Base-by-base conservation (phyloP, 2,888 invertebrate species). In the Allacma fusca region DNA sequence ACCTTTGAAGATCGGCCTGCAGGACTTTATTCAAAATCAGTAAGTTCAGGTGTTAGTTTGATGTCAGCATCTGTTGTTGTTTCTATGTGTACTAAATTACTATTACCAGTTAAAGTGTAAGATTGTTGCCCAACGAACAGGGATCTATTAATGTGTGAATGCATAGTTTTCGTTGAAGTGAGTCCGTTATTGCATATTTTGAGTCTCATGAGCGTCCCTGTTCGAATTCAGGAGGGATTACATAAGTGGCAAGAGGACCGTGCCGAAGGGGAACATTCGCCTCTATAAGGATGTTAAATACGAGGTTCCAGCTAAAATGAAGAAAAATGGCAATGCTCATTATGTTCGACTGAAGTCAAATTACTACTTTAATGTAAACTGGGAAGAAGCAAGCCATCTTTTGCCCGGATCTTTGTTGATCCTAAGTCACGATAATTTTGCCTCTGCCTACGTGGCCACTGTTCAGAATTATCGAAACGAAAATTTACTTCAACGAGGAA, bases 371-470 rank as follows among this genome's bases (percentile, higher is more conserved):
- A 82, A 82, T 84, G 84, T 88, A 67, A 85, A 88, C 44, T 89
- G 89, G 88, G 87, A 88, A 78, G 85, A 86, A 50, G 87, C 88
- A 0, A 91, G 91, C 83, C 87, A 91, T 78, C 89, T 93, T 28
- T 90, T 93, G 88, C 91, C 88, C 85, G 94, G 94, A 0, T 91
- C 93, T 0, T 87, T 95, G 23, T 86, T 95, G 0, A 90, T 92
- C 77, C 91, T 96, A 69, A 92, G 93, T 0, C 87, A 87, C 34
- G 90, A 92, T 85, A 88, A 91, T 76, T 95, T 95, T 86, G 86
- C 90, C 40, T 90, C 90, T 1, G 87, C 93, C 44, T 86, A 92
- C 78, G 90, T 94, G 84, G 94, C 91, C 0, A 91, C 91, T 44
- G 91, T 94, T 64, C 87, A 89, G 5, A 90, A 91, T 70, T 19